These are phyloP conservation scores for Drosophila orena DNA, from an alignment of 1,140 invertebrate genomes.

Conservation along the genomic window DNA sequence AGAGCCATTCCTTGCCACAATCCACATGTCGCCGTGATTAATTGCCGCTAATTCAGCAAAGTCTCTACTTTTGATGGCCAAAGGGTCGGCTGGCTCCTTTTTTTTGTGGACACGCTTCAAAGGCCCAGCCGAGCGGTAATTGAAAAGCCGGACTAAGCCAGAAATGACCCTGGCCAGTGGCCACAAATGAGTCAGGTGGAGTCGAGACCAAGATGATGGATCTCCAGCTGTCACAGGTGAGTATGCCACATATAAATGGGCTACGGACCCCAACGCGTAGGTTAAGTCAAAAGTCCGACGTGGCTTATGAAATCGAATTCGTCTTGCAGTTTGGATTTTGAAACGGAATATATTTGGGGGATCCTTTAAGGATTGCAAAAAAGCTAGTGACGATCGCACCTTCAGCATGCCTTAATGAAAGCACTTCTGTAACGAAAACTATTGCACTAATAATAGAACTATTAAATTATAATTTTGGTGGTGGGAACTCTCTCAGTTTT, in stretches of 20 bases:
- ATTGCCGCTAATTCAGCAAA: slow-evolving; percentile 38
- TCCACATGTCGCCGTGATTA: slow-evolving; percentile 50
- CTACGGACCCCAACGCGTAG: not conserved
- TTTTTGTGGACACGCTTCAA: slow-evolving; percentile 20
- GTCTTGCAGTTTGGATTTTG: not conserved
- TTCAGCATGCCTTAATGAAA: too few relatives aligned
- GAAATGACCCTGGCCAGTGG: slow-evolving; percentile 16
- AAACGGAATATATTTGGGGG: not conserved
- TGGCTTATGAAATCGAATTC: not conserved
- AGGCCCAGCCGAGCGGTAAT: slow-evolving; percentile 31
- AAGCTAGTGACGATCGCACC: too few relatives aligned
- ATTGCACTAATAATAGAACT: too few relatives aligned
- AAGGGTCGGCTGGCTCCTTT: slow-evolving; percentile 4
- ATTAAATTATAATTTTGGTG: too few relatives aligned
- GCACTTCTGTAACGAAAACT: not conserved
- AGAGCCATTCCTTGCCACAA: slow-evolving; percentile 18
- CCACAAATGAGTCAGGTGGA: slow-evolving; percentile 16
- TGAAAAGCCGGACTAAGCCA: slow-evolving; percentile 29
- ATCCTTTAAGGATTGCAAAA: not conserved
- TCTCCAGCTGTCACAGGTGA: slow-evolving; percentile 18
- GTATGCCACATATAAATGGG: slow-evolving; percentile 8
- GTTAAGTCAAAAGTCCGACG: not conserved
- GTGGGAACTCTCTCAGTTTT: not conserved
- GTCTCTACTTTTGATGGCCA: slow-evolving; percentile 8
- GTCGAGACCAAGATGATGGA: slow-evolving; percentile 6